These are phyloP conservation scores for Scomber japonicus DNA, from an alignment of 2,113 vertebrate genomes.

Conservation along the genomic window DNA sequence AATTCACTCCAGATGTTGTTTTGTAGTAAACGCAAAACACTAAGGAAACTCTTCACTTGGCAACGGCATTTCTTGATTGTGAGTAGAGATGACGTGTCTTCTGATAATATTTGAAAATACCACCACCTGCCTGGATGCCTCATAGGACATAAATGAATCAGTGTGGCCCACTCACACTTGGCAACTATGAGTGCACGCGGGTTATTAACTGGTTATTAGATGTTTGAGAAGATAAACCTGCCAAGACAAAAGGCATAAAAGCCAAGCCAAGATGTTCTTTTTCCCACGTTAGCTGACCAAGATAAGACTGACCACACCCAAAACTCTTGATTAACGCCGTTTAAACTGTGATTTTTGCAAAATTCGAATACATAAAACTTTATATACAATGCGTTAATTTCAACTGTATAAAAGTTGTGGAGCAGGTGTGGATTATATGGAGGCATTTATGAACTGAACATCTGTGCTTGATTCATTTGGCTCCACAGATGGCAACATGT, in stretches of 20 bases:
- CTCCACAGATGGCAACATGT: too few relatives aligned
- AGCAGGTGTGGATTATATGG: too few relatives aligned
- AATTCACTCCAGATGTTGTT: conserved; percentile 59
- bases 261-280: conserved; percentile 2
- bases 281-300: conserved; percentile 22
- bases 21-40: conserved; percentile 23
- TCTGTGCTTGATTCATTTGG: too few relatives aligned
- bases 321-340: neutral
- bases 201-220: conserved; percentile 18
- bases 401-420: too few relatives aligned
- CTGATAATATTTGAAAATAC: conserved; percentile 17
- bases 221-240: conserved; percentile 28
- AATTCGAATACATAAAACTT: neutral
- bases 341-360: neutral
- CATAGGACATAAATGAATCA: neutral
- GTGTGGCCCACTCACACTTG: neutral
- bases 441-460: neutral
- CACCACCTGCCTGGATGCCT: conserved; percentile 23
- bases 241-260: conserved; percentile 20
- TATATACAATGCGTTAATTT: too few relatives aligned
- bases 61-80: conserved; percentile 12
- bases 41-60: neutral
- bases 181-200: neutral
- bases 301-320: neutral
- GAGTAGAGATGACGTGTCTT: neutral